phyloP scores from a whole-genome alignment of 2,797 vertebrate genomes.

The Hemibagrus guttatus region DNA sequence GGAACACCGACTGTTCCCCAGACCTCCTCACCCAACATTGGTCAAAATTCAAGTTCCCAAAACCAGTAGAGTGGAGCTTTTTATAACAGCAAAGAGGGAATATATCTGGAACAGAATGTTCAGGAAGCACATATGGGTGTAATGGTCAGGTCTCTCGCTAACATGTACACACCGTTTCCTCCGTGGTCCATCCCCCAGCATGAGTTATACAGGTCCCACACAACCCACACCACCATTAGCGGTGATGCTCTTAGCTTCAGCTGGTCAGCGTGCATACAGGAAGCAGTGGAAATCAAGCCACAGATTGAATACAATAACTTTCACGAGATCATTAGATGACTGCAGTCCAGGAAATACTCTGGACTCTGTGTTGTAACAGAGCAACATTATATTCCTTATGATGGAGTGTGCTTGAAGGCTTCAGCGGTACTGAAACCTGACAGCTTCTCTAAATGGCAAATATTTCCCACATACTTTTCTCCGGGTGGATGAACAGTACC shows the following conservation, averaged over 20 bases:
- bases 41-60: background rate
- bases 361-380: background rate
- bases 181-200: background rate
- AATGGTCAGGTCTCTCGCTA: background rate
- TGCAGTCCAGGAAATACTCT: background rate
- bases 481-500: constrained; percentile 54
- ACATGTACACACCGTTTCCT: background rate
- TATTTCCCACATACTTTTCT: constrained; percentile 60
- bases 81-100: background rate
- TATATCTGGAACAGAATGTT: background rate
- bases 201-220: background rate
- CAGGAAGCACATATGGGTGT: background rate
- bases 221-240: background rate
- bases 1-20: background rate
- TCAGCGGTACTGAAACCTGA: constrained; percentile 56
- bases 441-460: constrained; percentile 62
- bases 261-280: background rate
- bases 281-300: background rate
- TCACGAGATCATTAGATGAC: background rate
- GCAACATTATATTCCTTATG: background rate
- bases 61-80: background rate
- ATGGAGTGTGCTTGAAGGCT: background rate
- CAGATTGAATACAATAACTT: background rate
- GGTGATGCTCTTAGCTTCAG: background rate
- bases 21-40: background rate